A percentile compares a stretch with the other conserved stretches of the same genome.
phyloP scores from a whole-genome alignment of 2,113 vertebrate species.

The Gavialis gangeticus region DNA sequence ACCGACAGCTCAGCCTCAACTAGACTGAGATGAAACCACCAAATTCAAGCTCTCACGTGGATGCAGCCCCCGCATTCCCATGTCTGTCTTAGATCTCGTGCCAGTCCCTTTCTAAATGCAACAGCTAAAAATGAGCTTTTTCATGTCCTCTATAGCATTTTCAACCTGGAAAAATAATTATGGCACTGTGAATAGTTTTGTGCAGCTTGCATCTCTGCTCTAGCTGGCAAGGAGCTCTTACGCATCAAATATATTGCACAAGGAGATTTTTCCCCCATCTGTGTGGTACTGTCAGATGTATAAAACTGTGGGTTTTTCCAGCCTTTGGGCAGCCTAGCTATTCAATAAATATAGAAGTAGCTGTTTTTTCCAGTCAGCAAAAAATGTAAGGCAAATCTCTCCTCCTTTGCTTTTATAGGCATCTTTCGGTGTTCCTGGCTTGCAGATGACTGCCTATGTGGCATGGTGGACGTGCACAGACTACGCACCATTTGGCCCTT shows the following conservation, averaged over 20 bases:
- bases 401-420: not conserved
- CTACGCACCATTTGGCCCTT: not conserved
- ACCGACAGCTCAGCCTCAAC: not conserved
- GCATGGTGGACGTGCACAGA: slow-evolving; percentile 11
- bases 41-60: not conserved
- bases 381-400: not conserved
- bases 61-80: not conserved
- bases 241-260: not conserved
- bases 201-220: not conserved
- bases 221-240: not conserved
- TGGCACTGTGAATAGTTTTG: fast-evolving
- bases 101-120: not conserved
- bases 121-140: not conserved
- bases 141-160: not conserved
- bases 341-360: slow-evolving; percentile 25
- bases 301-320: slow-evolving; percentile 13
- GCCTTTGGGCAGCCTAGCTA: not conserved
- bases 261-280: slow-evolving; percentile 1
- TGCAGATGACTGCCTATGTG: slow-evolving; percentile 51
- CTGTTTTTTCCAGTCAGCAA: slow-evolving; percentile 46
- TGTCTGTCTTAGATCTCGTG: not conserved
- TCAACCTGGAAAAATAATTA: slow-evolving; percentile 38
- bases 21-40: not conserved
- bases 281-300: slow-evolving; percentile 15
- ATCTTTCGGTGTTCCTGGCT: slow-evolving; percentile 18